These are phyloP conservation scores for Pachyramphus minor DNA, from an alignment of 2,113 vertebrate species.

Conservation along the genomic window DNA sequence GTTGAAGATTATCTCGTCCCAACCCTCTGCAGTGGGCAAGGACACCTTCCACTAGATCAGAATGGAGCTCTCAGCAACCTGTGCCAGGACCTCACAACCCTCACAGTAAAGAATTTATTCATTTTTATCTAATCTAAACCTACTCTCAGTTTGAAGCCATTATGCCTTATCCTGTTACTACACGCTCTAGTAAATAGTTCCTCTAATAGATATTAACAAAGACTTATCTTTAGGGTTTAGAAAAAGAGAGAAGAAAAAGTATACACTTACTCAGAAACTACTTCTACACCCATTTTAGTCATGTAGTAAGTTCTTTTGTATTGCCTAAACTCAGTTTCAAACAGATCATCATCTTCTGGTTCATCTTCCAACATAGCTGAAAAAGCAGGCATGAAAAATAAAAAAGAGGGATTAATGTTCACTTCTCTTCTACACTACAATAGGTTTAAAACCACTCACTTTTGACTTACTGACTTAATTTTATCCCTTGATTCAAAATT, in stretches of 20 bases:
- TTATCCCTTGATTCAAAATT: background rate
- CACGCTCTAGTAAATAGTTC: background rate
- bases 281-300: conserved; percentile 95
- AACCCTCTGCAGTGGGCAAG: background rate
- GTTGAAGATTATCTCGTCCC: background rate
- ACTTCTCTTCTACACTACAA: background rate
- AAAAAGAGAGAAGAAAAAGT: background rate
- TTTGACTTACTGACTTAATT: background rate
- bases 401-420: background rate
- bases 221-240: background rate
- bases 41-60: no score
- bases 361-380: conserved; percentile 81
- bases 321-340: conserved; percentile 96
- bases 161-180: background rate
- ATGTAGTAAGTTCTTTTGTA: conserved; percentile 98
- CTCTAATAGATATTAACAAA: background rate
- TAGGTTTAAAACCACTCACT: background rate
- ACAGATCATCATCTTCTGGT: conserved; percentile 93
- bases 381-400: background rate
- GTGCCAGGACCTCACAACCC: background rate
- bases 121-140: background rate
- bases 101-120: background rate
- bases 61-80: no score
- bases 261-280: conserved; percentile 92
- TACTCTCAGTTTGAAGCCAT: background rate